Percentiles rank a stretch among this genome's conserved stretches.
These are phyloP conservation scores for Lates japonicus DNA, from an alignment of 2,797 vertebrate genomes.

Conservation along the genomic window DNA sequence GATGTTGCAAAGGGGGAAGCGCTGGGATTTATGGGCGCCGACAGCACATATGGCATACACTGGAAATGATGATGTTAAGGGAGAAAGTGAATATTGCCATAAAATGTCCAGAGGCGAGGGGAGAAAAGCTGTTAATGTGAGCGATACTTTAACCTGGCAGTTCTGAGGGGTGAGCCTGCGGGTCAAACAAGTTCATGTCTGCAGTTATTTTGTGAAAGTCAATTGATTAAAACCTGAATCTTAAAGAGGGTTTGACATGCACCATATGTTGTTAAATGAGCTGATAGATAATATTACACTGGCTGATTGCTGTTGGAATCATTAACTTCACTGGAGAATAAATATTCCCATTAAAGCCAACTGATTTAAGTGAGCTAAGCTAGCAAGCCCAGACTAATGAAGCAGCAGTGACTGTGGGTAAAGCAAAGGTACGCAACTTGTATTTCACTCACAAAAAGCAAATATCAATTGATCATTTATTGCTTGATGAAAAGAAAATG, in stretches of 20 bases:
- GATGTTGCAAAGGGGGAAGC: conserved; percentile 23
- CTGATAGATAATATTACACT: conserved; percentile 40
- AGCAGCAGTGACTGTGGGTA: conserved; percentile 10
- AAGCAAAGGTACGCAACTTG: not conserved
- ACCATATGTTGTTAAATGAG: conserved; percentile 62
- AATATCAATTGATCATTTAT: conserved; percentile 8
- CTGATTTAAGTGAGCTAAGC: conserved; percentile 28
- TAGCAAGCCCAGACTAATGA: conserved; percentile 21
- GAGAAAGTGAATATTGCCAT: conserved; percentile 30
- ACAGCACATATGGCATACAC: conserved; percentile 27
- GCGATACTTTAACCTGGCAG: not conserved
- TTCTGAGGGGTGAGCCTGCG: conserved; percentile 1
- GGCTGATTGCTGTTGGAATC: conserved; percentile 46
- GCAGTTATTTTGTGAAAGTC: conserved; percentile 35
- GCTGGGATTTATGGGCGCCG: conserved; percentile 30
- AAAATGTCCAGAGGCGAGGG: conserved; percentile 18
- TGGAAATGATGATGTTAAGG: conserved; percentile 29
- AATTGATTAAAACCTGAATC: conserved; percentile 35
- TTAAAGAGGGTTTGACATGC: conserved; percentile 35
- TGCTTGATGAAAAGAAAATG: conserved; percentile 11
- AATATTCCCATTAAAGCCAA: conserved; percentile 39
- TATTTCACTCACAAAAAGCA: conserved; percentile 13
- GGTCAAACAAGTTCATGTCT: conserved; percentile 32
- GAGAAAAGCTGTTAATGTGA: conserved; percentile 17
- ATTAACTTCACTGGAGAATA: conserved; percentile 37